These are phyloP conservation scores for Eristalinus sepulchralis DNA, from an alignment of 2,888 invertebrate genomes.

Conservation along the genomic window DNA sequence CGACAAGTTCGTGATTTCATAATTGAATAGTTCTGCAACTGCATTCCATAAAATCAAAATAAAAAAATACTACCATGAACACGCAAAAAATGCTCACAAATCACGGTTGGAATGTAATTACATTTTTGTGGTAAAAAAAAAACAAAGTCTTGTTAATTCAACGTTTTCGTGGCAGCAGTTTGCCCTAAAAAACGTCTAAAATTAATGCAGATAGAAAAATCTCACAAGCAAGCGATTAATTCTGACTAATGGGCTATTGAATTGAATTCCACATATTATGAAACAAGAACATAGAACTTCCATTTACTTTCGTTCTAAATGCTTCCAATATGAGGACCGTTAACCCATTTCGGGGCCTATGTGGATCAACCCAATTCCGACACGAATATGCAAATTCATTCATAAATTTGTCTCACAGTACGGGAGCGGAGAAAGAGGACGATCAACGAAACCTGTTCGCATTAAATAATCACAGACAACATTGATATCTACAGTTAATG, in stretches of 20 bases:
- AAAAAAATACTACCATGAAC: background rate
- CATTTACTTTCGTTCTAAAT: background rate
- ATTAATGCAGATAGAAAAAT: background rate
- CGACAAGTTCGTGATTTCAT: background rate
- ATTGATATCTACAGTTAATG: constrained; percentile 20
- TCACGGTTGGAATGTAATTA: background rate
- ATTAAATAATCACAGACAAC: background rate
- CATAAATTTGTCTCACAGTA: background rate
- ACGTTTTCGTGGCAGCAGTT: background rate
- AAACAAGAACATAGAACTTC: background rate
- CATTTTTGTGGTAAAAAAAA: background rate
- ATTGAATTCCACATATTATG: background rate
- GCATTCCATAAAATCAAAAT: background rate
- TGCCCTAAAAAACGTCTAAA: background rate
- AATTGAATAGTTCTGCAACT: background rate
- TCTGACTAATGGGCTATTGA: background rate
- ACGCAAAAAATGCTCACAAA: background rate
- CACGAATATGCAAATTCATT: background rate
- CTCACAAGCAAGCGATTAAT: background rate
- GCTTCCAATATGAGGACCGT: background rate
- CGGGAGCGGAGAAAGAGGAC: background rate
- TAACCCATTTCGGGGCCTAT: background rate
- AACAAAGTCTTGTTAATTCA: background rate
- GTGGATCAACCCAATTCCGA: background rate
- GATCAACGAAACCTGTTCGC: constrained; percentile 20